Percentiles rank a stretch among this genome's conserved stretches.
phyloP scores from a whole-genome alignment of 2,888 invertebrate genomes.

The Cephus sareptanus region DNA sequence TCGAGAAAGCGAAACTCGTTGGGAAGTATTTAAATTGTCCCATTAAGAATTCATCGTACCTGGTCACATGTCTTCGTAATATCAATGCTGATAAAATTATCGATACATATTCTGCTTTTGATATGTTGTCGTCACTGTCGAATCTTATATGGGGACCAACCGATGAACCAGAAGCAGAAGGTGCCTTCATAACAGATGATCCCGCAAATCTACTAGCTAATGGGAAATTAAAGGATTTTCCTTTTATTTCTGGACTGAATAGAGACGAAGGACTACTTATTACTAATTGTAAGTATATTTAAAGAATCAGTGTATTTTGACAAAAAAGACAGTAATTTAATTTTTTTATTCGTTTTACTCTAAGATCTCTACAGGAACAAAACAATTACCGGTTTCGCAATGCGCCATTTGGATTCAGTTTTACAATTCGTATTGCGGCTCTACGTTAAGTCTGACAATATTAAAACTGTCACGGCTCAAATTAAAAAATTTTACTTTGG shows the following conservation, averaged over 20 bases:
- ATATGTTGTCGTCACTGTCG: not conserved
- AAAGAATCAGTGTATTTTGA: not conserved
- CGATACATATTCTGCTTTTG: not conserved
- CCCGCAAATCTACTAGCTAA: constrained; percentile 27
- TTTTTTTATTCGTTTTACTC: not conserved
- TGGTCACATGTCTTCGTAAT: constrained; percentile 35
- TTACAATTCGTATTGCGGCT: not conserved
- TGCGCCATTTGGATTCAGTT: constrained; percentile 17
- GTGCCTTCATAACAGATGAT: constrained; percentile 34
- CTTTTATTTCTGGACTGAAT: constrained; percentile 34
- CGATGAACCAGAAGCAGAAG: constrained; percentile 31
- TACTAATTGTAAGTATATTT: constrained; percentile 23
- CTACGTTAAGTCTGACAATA: not conserved
- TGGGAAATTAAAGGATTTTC: constrained; percentile 29
- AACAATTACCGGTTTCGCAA: constrained; percentile 18
- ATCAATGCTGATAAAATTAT: constrained; percentile 22
- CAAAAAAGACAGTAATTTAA: not conserved
- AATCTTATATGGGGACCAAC: constrained; percentile 31
- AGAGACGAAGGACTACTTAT: constrained; percentile 36
- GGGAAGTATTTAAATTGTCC: constrained; percentile 30
- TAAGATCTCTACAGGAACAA: constrained; percentile 10
- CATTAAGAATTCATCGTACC: constrained; percentile 20
- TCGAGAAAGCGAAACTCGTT: constrained; percentile 7
- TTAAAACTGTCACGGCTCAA: not conserved
- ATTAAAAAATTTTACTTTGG: not conserved